Evolutionary conservation across 2,797 vertebrate genomes (phyloP).

Genomic region (Eulemur coronatus): DNA sequence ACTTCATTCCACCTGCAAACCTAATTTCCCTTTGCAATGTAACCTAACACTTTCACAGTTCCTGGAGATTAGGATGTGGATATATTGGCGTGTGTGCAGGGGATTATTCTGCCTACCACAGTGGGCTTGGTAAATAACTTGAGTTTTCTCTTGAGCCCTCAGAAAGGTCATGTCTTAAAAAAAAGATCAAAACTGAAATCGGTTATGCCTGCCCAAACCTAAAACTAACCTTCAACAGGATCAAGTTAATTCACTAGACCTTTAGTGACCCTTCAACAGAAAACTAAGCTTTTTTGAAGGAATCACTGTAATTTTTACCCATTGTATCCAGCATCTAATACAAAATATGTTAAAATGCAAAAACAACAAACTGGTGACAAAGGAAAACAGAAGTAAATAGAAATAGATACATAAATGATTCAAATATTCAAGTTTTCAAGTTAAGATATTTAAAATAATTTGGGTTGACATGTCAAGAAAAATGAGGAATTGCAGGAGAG

Average conservation of each 20-base stretch:
- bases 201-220: not conserved
- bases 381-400: not conserved
- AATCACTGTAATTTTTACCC: not conserved
- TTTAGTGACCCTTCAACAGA: not conserved
- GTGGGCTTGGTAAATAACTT: not conserved
- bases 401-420: not conserved
- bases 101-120: not conserved
- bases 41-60: not conserved
- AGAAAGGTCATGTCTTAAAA: not conserved
- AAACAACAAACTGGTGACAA: not conserved
- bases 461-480: not conserved
- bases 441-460: not conserved
- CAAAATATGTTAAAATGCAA: not conserved
- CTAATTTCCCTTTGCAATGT: not conserved
- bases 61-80: not conserved
- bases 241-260: not conserved
- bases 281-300: not conserved
- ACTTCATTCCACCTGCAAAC: not conserved
- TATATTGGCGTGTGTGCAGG: fast-evolving
- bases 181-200: not conserved
- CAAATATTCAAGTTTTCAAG: not conserved
- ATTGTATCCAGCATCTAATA: not conserved
- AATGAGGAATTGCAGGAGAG: not conserved
- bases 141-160: not conserved
- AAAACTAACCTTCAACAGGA: not conserved